These are phyloP conservation scores for Agapornis canus DNA, from an alignment of 2,797 vertebrate species.

Conservation along the genomic window DNA sequence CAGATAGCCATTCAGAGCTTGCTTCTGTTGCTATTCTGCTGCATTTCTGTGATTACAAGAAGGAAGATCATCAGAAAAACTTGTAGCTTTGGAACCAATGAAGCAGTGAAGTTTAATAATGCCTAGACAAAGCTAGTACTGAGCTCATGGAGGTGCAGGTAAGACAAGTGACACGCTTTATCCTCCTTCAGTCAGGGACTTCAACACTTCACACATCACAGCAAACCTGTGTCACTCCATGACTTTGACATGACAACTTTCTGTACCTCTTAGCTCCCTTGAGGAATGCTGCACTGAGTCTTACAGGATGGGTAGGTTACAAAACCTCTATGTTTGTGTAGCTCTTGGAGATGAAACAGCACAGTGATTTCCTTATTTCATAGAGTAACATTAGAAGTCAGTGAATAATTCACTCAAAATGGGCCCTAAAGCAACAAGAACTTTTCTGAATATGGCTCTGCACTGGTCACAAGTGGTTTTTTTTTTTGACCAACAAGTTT, in stretches of 20 bases:
- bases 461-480: background rate
- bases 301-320: background rate
- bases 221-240: background rate
- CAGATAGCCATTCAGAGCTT: background rate
- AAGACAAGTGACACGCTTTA: background rate
- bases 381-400: background rate
- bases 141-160: background rate
- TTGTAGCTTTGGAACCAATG: background rate
- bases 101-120: background rate
- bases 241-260: background rate
- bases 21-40: background rate
- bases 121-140: background rate
- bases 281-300: background rate
- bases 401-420: background rate
- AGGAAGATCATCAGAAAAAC: background rate
- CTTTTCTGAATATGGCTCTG: background rate
- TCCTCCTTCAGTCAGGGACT: background rate
- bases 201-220: background rate
- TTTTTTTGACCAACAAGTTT: background rate
- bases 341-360: background rate
- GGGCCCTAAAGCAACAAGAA: background rate
- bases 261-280: background rate
- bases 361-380: background rate
- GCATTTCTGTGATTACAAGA: background rate
- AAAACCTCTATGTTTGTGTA: background rate